Evolutionary conservation across 2,797 vertebrate species (phyloP).

Genomic region (Sebastes kiyomatsui): DNA sequence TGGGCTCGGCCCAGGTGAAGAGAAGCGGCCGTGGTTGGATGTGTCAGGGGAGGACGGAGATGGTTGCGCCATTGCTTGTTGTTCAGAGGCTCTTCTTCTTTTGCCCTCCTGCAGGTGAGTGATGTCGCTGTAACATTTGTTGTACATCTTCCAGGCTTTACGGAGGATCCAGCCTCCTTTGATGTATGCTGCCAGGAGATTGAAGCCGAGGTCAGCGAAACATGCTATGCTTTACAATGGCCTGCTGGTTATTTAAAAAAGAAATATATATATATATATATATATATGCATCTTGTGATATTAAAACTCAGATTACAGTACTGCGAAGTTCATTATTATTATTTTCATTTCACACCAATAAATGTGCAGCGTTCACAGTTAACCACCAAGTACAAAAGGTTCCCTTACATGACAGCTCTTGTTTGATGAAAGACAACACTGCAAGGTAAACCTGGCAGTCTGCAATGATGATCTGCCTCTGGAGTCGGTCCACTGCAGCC

Average conservation of each 20-base stretch:
- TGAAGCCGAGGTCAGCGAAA: conserved; percentile 3
- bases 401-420: conserved; percentile 92
- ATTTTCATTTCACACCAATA: background rate
- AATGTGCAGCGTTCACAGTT: background rate
- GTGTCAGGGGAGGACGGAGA: conserved; percentile 78
- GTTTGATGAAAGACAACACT: conserved; percentile 96
- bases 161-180: conserved; percentile 99
- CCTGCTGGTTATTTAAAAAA: background rate
- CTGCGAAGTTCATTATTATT: background rate
- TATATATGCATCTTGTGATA: background rate
- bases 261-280: background rate
- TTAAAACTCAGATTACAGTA: background rate
- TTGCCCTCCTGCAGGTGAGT: conserved; percentile 91
- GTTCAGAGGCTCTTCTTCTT: conserved; percentile 83
- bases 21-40: conserved; percentile 81
- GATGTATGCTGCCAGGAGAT: conserved; percentile 88
- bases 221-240: background rate
- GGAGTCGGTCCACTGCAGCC: conserved; percentile 90
- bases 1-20: conserved; percentile 63
- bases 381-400: background rate
- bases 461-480: conserved; percentile 98
- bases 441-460: conserved; percentile 99
- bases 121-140: conserved; percentile 97
- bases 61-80: conserved; percentile 71
- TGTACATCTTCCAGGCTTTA: conserved; percentile 99